Conservation (phyloP, 2,113 vertebrate species). For the Oophaga pumilio region DNA sequence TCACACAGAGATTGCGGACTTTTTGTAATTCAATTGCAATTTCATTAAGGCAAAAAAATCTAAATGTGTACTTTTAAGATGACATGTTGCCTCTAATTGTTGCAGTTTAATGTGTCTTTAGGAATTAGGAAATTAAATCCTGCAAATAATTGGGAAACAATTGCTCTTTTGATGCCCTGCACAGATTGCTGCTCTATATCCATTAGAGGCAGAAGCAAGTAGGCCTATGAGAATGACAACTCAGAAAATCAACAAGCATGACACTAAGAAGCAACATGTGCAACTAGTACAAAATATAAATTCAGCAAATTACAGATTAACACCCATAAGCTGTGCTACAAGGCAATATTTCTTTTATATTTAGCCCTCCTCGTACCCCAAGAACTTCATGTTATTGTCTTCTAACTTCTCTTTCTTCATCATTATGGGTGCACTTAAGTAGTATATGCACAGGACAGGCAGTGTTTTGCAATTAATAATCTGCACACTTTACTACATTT, state of each 20-base stretch:
- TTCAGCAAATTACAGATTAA: conserved; percentile 37
- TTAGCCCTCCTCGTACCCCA: background rate
- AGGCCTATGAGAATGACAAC: conserved; percentile 48
- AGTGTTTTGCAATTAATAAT: too few relatives aligned
- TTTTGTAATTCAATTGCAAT: conserved; percentile 55
- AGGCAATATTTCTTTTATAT: background rate
- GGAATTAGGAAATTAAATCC: conserved; percentile 55
- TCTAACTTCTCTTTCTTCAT: background rate
- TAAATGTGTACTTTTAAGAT: conserved; percentile 56
- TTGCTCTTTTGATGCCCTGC: conserved; percentile 47
- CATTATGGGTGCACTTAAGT: background rate
- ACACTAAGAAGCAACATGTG: conserved; percentile 29
- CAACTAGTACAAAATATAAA: conserved; percentile 33
- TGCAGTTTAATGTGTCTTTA: conserved; percentile 54
- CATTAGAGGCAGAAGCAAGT: conserved; percentile 45
- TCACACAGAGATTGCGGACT: conserved; percentile 54
- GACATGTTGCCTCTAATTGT: conserved; percentile 55
- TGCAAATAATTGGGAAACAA: conserved; percentile 55
- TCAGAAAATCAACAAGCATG: conserved; percentile 53
- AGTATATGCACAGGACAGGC: too few relatives aligned
- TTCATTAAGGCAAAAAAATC: conserved; percentile 55
- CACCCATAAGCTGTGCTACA: conserved; percentile 28
- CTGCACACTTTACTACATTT: too few relatives aligned
- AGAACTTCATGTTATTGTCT: background rate
- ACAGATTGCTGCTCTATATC: conserved; percentile 51